These are phyloP conservation scores for Epinotia bilunana DNA, from an alignment of 2,888 invertebrate species.

Conservation along the genomic window DNA sequence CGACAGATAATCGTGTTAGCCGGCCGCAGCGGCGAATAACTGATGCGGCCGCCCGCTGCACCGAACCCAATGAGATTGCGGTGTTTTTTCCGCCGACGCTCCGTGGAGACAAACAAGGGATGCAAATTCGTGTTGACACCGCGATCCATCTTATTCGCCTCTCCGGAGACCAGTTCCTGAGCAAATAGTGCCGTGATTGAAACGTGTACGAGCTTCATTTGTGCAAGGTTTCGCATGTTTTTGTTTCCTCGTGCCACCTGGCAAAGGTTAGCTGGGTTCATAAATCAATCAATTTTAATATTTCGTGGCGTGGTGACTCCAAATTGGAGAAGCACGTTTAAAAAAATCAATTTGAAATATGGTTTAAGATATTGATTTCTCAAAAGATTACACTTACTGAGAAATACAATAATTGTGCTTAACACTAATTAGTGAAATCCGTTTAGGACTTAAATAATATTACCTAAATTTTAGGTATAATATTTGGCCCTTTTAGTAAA, in stretches of 20 bases:
- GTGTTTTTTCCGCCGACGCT: slow-evolving; percentile 79
- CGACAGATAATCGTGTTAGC: slow-evolving; percentile 84
- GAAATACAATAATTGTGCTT: too few relatives aligned
- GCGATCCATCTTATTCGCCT: slow-evolving; percentile 83
- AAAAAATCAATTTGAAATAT: not conserved
- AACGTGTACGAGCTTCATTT: slow-evolving; percentile 71
- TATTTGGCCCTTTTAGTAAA: not conserved
- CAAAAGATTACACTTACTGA: too few relatives aligned
- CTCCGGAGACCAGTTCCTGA: slow-evolving; percentile 78
- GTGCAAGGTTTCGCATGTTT: slow-evolving; percentile 67
- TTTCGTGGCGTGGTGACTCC: slow-evolving; percentile 5
- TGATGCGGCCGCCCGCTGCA: slow-evolving; percentile 77
- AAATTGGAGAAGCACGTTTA: not conserved
- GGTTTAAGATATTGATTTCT: too few relatives aligned
- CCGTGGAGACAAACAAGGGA: slow-evolving; percentile 82
- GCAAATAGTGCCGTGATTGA: slow-evolving; percentile 81
- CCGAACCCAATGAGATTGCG: slow-evolving; percentile 81
- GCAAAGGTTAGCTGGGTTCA: slow-evolving; percentile 25
- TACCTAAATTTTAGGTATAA: not conserved
- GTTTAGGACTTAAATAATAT: too few relatives aligned
- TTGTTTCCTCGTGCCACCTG: slow-evolving; percentile 31
- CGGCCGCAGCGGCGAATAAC: slow-evolving; percentile 79
- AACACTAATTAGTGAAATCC: too few relatives aligned
- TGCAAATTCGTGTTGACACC: slow-evolving; percentile 85
- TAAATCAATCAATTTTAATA: slow-evolving; percentile 24